Base-by-base conservation (phyloP, 2,888 invertebrate species). In the Drosophila anceps region DNA sequence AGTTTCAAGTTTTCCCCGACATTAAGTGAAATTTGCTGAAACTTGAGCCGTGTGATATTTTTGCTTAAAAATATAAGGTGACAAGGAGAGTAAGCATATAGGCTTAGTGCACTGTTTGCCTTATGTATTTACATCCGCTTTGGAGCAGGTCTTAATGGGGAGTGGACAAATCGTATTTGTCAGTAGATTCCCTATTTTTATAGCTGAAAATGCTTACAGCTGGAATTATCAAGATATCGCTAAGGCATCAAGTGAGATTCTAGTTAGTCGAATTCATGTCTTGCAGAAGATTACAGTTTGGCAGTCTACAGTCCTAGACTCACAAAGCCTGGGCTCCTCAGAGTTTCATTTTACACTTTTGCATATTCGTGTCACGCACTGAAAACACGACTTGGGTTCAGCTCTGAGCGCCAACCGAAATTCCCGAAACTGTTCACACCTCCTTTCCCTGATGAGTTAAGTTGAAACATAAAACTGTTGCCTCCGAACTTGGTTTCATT, bases 351-450 rank as follows among this genome's bases (percentile, higher is more conserved):
- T 24, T 9, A 13, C 46, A 15, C 8, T 24, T 7, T 4, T n/a
- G 29, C 31, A 15, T 1, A 2, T 48, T 7, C 29, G 37, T 24
- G 10, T 62, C 57, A 27, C 18, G 33, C 13, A 20, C 15, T 7
- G 3, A 13, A 59, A 37, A 31, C 29, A n/a, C 41, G 58, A 18
- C 33, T 10, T 18, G 24, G 0, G 27, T 4, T 44, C 33, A 59
- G 27, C 33, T 35, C 18, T 35, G 10, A 57, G 41, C 20, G 44
- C 39, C 54, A 48, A 43, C 66, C 65, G 59, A 57, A 33, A 66
- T 54, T 58, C 59, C 79, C 24, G 58, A 12, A 27, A 20, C 60
- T 53, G 46, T 71, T 80, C 57, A 60, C 78, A 80, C 81, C 71
- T 75, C 41, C 44, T 57, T 27, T 2, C 13, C 27, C 27, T 41